phyloP scores from a whole-genome alignment of 2,797 vertebrate genomes.

The Arctocebus calabarensis region DNA sequence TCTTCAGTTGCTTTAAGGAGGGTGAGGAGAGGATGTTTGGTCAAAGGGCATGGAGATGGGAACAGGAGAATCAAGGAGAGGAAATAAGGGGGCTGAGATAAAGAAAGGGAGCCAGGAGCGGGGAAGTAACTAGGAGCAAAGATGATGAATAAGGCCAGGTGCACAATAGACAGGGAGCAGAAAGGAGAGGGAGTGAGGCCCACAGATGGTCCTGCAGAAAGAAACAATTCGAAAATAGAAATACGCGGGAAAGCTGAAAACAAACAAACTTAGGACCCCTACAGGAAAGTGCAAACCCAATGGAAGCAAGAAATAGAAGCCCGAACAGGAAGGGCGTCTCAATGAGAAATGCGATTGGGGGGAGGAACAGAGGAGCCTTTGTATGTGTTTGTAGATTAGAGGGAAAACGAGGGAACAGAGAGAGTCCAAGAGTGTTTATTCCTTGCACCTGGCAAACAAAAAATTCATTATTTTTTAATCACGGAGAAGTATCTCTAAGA shows the following conservation, averaged over 20 bases:
- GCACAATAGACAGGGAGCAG: neutral
- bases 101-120: conserved; percentile 64
- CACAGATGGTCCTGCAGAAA: conserved; percentile 21
- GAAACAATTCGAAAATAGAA: conserved; percentile 63
- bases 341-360: conserved; percentile 56
- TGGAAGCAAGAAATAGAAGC: conserved; percentile 71
- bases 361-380: conserved; percentile 68
- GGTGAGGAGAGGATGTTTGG: conserved; percentile 68
- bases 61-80: conserved; percentile 69
- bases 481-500: conserved; percentile 61
- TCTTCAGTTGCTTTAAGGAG: neutral
- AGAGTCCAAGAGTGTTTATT: conserved; percentile 64
- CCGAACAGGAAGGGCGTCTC: conserved; percentile 77
- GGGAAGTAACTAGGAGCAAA: conserved; percentile 59
- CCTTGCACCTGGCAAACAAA: conserved; percentile 74
- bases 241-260: conserved; percentile 66
- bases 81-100: conserved; percentile 75
- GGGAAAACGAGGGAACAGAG: conserved; percentile 42
- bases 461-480: conserved; percentile 77
- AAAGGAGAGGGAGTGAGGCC: neutral
- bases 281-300: conserved; percentile 70
- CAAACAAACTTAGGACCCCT: conserved; percentile 58
- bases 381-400: conserved; percentile 70
- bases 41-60: conserved; percentile 78
- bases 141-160: conserved; percentile 15